Base-by-base conservation (phyloP, 2,797 vertebrate genomes). In the Sebastes nivosus region DNA sequence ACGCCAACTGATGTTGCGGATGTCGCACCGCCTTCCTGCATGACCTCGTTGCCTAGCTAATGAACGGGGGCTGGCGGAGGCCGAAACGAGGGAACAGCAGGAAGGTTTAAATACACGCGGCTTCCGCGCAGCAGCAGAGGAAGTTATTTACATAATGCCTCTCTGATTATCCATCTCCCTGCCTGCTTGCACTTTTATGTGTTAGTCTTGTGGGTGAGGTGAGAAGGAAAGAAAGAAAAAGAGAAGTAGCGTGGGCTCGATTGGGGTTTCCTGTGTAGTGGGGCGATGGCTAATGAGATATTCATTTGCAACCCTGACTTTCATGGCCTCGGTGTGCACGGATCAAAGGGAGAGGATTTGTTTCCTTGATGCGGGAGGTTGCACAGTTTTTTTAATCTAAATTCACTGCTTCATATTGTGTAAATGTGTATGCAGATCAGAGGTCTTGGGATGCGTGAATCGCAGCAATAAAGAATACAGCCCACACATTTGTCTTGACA, bases 101-200 rank as follows among this genome's bases (percentile, higher is more conserved):
- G 90, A 84, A 88, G 36, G 80, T 92, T 89, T 90, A 87, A 89
- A 90, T 82, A 80, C 86, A 88, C 52, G 34, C 64, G 22, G 64
- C 75, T 85, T 55, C 81, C 3, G 36, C 18, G 16, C 68, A 72
- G 89, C 69, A 38, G 77, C 77, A 78, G 73, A 88, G 70, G 85
- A 87, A 87, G 77, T 72, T 85, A 88, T 94, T 90, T 91, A 79
- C 86, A 91, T 93, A 93, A 91, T 87, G 83, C 81, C 59, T 88
- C 78, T 27, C 76, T 91, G 81, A 90, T 91, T 87, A 84, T 54
- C 69, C 68, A 12, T 74, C 67, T 86, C 30, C 50, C 70, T 75
- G 81, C 71, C 60, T 77, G 78, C 79, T 71, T 67, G 25, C 73
- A 67, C 81, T 87, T 93, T 86, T 79, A 84, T 89, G 63, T 86